These are phyloP conservation scores for Falcaria lacertinaria DNA, from an alignment of 2,888 invertebrate genomes.

Conservation along the genomic window DNA sequence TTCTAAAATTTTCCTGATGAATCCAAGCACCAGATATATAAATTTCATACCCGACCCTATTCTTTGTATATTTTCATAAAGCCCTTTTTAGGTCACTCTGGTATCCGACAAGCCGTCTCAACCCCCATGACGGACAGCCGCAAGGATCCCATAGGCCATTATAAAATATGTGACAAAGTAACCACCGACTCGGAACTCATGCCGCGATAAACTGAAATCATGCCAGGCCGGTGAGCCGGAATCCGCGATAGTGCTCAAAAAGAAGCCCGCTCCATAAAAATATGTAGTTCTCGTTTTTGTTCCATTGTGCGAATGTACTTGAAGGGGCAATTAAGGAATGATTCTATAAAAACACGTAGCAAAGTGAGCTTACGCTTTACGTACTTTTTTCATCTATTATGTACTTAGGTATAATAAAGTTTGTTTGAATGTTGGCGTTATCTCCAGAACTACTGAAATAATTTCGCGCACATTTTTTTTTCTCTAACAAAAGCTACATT, in stretches of 20 bases:
- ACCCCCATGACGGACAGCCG: slow-evolving; percentile 12
- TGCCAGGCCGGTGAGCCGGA: slow-evolving; percentile 39
- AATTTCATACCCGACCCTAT: background rate
- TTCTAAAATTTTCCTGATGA: no score
- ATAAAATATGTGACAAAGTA: slow-evolving; percentile 36
- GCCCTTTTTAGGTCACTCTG: background rate
- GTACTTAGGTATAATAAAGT: no score
- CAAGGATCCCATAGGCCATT: slow-evolving; percentile 19
- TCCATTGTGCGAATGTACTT: background rate
- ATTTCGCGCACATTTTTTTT: no score
- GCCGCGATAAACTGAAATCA: slow-evolving; percentile 29
- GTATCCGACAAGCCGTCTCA: background rate
- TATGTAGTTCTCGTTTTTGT: slow-evolving; percentile 13
- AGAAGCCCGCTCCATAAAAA: slow-evolving; percentile 29
- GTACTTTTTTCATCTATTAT: no score
- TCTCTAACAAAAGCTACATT: no score
- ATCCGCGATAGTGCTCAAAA: slow-evolving; percentile 38
- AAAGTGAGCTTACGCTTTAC: no score
- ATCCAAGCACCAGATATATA: no score
- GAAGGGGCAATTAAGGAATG: background rate
- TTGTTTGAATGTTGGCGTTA: no score
- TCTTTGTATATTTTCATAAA: background rate
- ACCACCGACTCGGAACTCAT: slow-evolving; percentile 16
- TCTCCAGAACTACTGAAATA: no score
- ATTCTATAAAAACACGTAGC: no score